These are phyloP conservation scores for Ectemnius lituratus DNA, from an alignment of 2,888 invertebrate species.

Conservation along the genomic window DNA sequence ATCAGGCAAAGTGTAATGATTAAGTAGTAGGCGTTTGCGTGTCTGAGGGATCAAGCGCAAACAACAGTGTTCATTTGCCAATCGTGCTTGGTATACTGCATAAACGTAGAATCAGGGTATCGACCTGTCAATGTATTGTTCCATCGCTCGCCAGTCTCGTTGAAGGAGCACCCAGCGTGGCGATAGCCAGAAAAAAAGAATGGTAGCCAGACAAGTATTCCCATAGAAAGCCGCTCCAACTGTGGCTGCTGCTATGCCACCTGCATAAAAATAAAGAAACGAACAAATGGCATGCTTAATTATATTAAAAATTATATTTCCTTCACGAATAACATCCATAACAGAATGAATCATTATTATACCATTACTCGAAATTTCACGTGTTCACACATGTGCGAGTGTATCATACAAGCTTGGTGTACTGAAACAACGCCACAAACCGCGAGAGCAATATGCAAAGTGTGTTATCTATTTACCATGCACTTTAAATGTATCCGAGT, in stretches of 20 bases:
- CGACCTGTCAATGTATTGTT: constrained; percentile 70
- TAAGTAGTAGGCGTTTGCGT: constrained; percentile 15
- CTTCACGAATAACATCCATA: no score
- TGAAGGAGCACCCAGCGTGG: constrained; percentile 71
- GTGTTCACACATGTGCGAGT: no score
- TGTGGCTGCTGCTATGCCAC: constrained; percentile 73
- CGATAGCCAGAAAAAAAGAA: constrained; percentile 72
- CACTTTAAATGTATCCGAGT: constrained; percentile 60
- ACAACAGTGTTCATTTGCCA: constrained; percentile 24
- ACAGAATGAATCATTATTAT: no score
- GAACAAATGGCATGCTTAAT: no score
- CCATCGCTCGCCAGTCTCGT: constrained; percentile 72
- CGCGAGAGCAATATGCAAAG: background rate
- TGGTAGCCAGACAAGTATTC: constrained; percentile 69
- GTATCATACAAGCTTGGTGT: no score
- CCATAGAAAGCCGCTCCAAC: constrained; percentile 75
- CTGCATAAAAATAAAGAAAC: constrained; percentile 47
- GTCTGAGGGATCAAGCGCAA: constrained; percentile 8
- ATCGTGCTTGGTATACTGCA: constrained; percentile 3
- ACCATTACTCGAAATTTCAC: no score
- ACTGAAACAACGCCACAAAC: no score
- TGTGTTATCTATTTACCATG: constrained; percentile 60
- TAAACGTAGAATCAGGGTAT: constrained; percentile 16
- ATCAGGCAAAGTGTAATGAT: constrained; percentile 16
- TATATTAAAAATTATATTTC: no score